phyloP scores from a whole-genome alignment of 2,113 vertebrate genomes.

The Cynocephalus volans region DNA sequence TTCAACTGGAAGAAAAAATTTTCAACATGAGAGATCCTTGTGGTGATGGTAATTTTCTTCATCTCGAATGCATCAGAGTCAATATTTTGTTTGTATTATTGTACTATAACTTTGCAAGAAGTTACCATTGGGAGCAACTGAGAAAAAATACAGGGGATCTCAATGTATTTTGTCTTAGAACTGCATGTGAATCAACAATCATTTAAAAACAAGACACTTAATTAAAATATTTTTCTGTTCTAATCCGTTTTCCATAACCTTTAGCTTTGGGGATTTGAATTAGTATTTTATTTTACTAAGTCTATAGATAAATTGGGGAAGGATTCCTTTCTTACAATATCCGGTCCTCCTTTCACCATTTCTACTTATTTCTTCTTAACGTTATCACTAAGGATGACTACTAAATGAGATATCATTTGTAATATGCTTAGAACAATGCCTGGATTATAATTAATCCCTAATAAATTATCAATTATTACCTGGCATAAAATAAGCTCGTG shows the following conservation, averaged over 20 bases:
- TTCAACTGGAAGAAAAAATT: not conserved
- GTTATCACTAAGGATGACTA: not conserved
- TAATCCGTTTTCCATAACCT: not conserved
- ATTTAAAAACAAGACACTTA: not conserved
- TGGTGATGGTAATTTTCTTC: not conserved
- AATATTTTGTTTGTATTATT: not conserved
- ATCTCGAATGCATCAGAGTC: not conserved
- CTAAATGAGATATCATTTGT: not conserved
- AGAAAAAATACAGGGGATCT: not conserved
- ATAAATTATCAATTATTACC: not conserved
- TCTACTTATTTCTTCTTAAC: not conserved
- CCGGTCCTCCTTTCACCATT: not conserved
- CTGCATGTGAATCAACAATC: not conserved
- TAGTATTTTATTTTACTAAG: not conserved
- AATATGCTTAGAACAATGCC: not conserved
- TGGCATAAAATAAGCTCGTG: not conserved
- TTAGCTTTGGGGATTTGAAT: not conserved
- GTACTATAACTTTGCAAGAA: not conserved
- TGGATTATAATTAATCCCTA: not conserved
- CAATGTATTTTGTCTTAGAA: not conserved
- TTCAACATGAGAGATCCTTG: not conserved
- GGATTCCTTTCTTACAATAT: not conserved
- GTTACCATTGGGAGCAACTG: not conserved
- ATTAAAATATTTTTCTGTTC: not conserved
- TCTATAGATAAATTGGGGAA: not conserved